Base-by-base conservation (phyloP, 92 coral and sea anemone genomes). In the Nematostella vectensis region DNA sequence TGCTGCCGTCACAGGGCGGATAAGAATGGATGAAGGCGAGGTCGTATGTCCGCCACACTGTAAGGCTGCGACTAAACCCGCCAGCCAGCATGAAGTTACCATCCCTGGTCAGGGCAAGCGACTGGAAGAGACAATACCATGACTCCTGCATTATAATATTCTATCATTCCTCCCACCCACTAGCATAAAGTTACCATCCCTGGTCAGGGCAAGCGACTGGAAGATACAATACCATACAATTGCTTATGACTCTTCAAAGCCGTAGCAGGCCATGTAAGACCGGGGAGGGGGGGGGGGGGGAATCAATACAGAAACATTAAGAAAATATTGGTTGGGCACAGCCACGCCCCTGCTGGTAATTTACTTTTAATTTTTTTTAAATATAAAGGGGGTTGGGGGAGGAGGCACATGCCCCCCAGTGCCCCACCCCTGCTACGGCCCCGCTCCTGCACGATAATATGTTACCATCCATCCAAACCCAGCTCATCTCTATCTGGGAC, bases 1-100 rank as follows among this genome's bases (percentile, higher is more conserved):
- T 82, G 56, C 98, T 91, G 36, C 98, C 82, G 29, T 86, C 98
- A 65, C 96, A 91, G 25, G 87, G 88, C 11, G 91, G 96, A 55
- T 81, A 91, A 13, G 82, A 75, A 67, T 91, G 98, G 0, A 91
- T 71, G 1, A 77, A 61, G 11, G 73, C 59, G 70, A 91, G 70
- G 71, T 91, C 98, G 40, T 83, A 68, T 1, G 93, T 78, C 11
- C 98, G 82, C 98, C 98, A 91, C 54, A 91, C 84, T 40, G 84
- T 75, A 45, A 91, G 81, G 50, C 79, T 80, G 49, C 95, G 82
- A 59, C 96, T 87, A 67, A 91, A 91, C 20, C 98, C 98, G 24
- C 98, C 98, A 38, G 96, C 82, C 43, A 78, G 71, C 51, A 91
- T 69, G 69, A 81, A 86, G 59, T 83, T 72, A 10, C 98, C 98